phyloP scores from a whole-genome alignment of 2,113 vertebrate genomes.

The Coptodon rendalli region DNA sequence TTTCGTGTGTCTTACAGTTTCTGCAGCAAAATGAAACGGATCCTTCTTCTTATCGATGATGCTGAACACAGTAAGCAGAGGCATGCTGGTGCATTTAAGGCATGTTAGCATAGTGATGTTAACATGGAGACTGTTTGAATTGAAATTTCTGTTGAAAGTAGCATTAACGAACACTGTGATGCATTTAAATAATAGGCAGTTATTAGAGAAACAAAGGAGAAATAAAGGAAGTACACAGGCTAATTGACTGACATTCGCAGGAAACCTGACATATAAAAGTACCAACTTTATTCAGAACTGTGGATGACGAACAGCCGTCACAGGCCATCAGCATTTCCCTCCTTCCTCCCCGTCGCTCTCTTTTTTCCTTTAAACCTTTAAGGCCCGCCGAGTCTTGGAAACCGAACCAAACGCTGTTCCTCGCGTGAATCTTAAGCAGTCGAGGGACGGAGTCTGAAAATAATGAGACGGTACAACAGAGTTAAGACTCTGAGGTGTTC shows the following conservation, averaged over 20 bases:
- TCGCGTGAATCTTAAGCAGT: background rate
- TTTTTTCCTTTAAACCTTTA: background rate
- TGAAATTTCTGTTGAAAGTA: background rate
- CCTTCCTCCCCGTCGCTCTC: background rate
- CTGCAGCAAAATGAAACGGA: background rate
- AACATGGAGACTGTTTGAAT: background rate
- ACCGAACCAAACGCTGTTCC: background rate
- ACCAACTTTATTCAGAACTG: background rate
- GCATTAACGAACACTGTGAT: background rate
- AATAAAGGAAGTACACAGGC: background rate
- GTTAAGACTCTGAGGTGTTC: conserved; percentile 10
- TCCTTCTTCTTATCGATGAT: background rate
- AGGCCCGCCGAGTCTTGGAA: accelerated
- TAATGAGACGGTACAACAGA: conserved; percentile 2
- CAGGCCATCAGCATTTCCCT: background rate
- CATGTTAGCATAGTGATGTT: background rate
- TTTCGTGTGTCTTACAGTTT: background rate
- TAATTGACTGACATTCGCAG: background rate
- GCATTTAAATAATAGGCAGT: background rate
- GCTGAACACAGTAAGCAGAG: background rate
- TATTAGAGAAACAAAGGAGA: background rate
- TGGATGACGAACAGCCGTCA: background rate
- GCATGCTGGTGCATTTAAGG: background rate
- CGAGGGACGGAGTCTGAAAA: background rate
- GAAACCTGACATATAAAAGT: background rate